These are phyloP conservation scores for Hyperoodon ampullatus DNA, from an alignment of 2,113 vertebrate genomes.

Conservation along the genomic window DNA sequence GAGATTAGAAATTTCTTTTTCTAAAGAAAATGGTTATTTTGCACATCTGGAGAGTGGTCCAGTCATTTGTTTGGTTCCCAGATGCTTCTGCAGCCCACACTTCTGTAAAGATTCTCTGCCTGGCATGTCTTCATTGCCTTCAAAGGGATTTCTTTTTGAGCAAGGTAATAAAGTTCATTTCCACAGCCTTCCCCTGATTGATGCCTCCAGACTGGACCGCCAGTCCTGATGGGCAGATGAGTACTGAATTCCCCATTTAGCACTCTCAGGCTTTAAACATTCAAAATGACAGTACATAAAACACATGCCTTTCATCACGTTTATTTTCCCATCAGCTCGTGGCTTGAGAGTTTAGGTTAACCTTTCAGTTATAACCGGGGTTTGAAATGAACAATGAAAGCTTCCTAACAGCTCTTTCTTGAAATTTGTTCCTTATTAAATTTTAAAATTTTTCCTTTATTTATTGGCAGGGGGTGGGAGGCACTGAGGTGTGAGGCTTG, in stretches of 20 bases:
- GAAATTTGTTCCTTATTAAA: conserved; percentile 26
- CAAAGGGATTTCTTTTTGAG: conserved; percentile 63
- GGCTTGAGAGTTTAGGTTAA: conserved; percentile 19
- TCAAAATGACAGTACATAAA: conserved; percentile 36
- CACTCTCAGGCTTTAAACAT: conserved; percentile 25
- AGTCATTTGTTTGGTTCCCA: conserved; percentile 27
- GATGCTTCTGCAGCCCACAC: conserved; percentile 18
- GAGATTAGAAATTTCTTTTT: conserved; percentile 30
- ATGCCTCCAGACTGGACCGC: background rate
- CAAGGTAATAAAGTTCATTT: background rate
- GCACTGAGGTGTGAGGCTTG: background rate
- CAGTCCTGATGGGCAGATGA: background rate
- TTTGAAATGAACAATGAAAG: conserved; percentile 42
- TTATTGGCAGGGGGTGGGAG: background rate
- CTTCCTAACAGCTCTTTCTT: background rate
- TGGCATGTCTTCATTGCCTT: conserved; percentile 26
- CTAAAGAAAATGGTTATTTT: background rate
- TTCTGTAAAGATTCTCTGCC: conserved; percentile 24
- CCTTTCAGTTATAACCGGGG: background rate
- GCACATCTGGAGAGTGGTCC: conserved; percentile 41
- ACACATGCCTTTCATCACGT: conserved; percentile 43
- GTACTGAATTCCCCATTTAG: background rate
- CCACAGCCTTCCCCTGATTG: background rate
- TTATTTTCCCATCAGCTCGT: background rate
- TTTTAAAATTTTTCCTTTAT: background rate